phyloP scores from a whole-genome alignment of 2,113 vertebrate genomes.

The Burhinus oedicnemus region DNA sequence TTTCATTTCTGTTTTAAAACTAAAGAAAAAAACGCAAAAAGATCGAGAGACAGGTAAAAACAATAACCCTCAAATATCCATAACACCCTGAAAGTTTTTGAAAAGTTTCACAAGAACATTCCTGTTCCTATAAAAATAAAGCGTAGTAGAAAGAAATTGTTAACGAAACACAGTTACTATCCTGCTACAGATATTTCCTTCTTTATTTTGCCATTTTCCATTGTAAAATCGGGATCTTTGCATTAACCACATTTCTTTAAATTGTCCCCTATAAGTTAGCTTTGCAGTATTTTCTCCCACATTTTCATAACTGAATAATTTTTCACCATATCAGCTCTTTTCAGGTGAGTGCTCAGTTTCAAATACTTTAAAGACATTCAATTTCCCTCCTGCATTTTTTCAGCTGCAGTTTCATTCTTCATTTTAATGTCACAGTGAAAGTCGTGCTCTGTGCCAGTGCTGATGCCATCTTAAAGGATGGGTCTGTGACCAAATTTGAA shows the following conservation, averaged over 20 bases:
- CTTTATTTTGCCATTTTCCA: neutral
- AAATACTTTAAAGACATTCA: too few relatives aligned
- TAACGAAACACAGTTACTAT: neutral
- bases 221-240: neutral
- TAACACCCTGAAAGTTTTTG: neutral
- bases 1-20: neutral
- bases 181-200: neutral
- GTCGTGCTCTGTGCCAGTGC: too few relatives aligned
- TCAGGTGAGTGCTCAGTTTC: too few relatives aligned
- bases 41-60: neutral
- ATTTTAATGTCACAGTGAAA: too few relatives aligned
- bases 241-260: neutral
- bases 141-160: fast-evolving
- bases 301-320: neutral
- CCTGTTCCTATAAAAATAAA: neutral
- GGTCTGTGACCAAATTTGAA: too few relatives aligned
- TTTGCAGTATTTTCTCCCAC: neutral
- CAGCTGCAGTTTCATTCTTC: too few relatives aligned
- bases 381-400: too few relatives aligned
- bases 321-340: too few relatives aligned
- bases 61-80: neutral
- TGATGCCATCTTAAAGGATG: too few relatives aligned
- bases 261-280: neutral
- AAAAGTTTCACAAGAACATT: neutral
- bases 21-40: neutral